phyloP scores from a whole-genome alignment of 2,888 invertebrate species.

The Caenorhabditis virilis region DNA sequence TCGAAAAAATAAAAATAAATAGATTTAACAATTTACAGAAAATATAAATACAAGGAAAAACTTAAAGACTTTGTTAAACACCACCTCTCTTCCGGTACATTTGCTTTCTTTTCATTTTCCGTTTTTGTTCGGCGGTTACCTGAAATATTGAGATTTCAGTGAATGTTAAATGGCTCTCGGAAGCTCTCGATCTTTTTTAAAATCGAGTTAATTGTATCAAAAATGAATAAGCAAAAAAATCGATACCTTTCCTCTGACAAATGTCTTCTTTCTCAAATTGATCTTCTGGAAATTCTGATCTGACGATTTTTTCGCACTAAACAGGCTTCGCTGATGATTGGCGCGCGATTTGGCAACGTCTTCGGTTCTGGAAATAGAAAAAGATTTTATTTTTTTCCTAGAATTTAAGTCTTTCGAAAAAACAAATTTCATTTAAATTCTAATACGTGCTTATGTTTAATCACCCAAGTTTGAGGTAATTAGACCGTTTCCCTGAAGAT shows the following conservation, averaged over 20 bases:
- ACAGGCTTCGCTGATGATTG: neutral
- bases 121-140: slow-evolving; percentile 41
- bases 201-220: neutral
- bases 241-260: slow-evolving; percentile 46
- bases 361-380: slow-evolving; percentile 16
- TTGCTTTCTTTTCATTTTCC: slow-evolving; percentile 48
- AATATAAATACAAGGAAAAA: too few relatives aligned
- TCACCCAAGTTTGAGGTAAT: too few relatives aligned
- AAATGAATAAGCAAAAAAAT: too few relatives aligned
- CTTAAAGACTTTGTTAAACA: too few relatives aligned
- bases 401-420: too few relatives aligned
- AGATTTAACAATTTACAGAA: neutral
- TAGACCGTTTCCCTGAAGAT: too few relatives aligned
- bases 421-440: too few relatives aligned
- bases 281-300: slow-evolving; percentile 51
- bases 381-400: too few relatives aligned
- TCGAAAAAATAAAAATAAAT: neutral
- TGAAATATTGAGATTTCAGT: too few relatives aligned
- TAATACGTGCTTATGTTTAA: too few relatives aligned
- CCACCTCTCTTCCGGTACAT: slow-evolving; percentile 47
- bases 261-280: slow-evolving; percentile 51
- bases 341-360: slow-evolving; percentile 19
- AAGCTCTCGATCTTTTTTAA: neutral
- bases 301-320: neutral
- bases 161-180: too few relatives aligned